These are phyloP conservation scores for Amblyornis subalaris DNA, from an alignment of 2,113 vertebrate species.

Conservation along the genomic window DNA sequence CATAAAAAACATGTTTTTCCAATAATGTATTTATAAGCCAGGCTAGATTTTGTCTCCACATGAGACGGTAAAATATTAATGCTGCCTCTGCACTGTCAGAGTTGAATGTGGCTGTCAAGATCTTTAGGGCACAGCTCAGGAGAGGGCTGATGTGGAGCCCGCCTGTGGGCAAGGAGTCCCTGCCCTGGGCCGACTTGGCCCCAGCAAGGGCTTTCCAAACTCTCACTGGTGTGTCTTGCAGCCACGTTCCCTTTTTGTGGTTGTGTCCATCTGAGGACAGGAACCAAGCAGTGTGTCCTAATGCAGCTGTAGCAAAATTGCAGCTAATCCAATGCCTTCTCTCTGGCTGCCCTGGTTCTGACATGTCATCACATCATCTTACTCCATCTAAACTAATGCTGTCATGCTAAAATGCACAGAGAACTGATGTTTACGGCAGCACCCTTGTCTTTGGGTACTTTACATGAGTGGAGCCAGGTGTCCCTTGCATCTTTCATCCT, in stretches of 20 bases:
- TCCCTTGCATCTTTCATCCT: not conserved
- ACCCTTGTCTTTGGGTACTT: not conserved
- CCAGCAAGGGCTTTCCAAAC: not conserved
- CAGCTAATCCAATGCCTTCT: not conserved
- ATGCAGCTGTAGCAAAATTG: not conserved
- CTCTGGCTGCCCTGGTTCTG: not conserved
- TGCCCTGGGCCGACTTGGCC: not conserved
- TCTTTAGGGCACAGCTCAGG: not conserved
- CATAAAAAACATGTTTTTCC: not conserved
- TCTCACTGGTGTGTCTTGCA: not conserved
- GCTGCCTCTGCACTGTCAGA: not conserved
- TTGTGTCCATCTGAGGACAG: not conserved
- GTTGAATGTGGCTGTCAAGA: not conserved
- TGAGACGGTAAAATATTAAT: not conserved
- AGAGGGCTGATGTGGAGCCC: fast-evolving
- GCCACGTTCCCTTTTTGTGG: fast-evolving
- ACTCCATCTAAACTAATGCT: not conserved
- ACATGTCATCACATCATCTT: not conserved
- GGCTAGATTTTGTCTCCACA: not conserved
- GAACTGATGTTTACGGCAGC: not conserved
- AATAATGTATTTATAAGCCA: not conserved
- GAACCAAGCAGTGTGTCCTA: not conserved
- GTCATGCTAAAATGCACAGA: not conserved
- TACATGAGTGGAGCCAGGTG: not conserved
- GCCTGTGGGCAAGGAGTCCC: fast-evolving